Evolutionary conservation across 53 echinoderm and acorn worm species (phyloP).

Genomic region (Luidia sarsii): DNA sequence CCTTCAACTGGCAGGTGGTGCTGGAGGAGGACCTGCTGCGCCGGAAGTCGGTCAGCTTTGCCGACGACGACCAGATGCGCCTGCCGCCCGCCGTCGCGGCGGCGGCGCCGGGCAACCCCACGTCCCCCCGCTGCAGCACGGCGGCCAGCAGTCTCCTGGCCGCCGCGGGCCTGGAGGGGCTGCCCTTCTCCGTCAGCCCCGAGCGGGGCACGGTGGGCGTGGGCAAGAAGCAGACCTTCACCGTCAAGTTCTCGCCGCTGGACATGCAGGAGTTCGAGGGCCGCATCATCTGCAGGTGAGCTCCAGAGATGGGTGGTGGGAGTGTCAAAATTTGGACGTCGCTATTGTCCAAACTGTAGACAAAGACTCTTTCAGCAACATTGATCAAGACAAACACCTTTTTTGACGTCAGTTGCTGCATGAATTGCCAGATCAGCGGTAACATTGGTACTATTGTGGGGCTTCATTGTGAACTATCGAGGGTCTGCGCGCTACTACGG

Average conservation of each 20-base stretch:
- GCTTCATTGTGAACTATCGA: no score
- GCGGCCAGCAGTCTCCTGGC: slow-evolving; percentile 39
- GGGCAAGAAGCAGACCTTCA: slow-evolving; percentile 97
- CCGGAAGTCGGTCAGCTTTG: slow-evolving; percentile 95
- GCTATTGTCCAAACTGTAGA: no score
- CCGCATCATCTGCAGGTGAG: slow-evolving; percentile 96
- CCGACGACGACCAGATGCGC: slow-evolving; percentile 92
- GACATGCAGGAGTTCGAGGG: slow-evolving; percentile 96
- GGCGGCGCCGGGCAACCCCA: no score
- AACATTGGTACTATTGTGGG: no score
- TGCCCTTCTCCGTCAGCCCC: slow-evolving; percentile 85
- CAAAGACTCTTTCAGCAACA: no score
- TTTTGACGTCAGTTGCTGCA: no score
- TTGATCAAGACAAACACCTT: no score
- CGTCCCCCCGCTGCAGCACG: slow-evolving; percentile 75
- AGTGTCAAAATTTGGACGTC: no score
- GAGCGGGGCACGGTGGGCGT: slow-evolving; percentile 77
- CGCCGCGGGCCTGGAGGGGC: slow-evolving; percentile 59
- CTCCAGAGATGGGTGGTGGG: background rate
- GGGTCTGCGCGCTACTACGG: no score
- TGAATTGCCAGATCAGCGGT: no score
- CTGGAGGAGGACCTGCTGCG: slow-evolving; percentile 76
- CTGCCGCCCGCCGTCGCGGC: slow-evolving; percentile 86
- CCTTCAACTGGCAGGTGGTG: slow-evolving; percentile 97
- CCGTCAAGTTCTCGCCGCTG: slow-evolving; percentile 90